phyloP scores from a whole-genome alignment of 2,113 vertebrate species.

The Ardeotis arabs region DNA sequence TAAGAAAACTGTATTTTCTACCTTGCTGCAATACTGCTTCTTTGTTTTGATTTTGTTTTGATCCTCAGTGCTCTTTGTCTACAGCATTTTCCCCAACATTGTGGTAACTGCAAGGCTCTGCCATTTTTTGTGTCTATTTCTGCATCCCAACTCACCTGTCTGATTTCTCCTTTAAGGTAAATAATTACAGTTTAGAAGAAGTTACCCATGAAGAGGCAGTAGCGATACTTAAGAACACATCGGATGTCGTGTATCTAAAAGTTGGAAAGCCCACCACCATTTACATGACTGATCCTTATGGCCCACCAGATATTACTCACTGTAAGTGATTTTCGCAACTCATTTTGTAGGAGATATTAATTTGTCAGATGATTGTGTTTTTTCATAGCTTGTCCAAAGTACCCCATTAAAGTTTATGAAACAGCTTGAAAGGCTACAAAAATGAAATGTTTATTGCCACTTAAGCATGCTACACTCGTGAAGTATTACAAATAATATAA shows the following conservation, averaged over 20 bases:
- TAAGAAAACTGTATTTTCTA: neutral
- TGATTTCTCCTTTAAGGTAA: conserved; percentile 81
- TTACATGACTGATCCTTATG: conserved; percentile 95
- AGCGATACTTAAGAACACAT: conserved; percentile 95
- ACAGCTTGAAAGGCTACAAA: neutral
- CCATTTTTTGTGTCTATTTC: neutral
- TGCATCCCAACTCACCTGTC: neutral
- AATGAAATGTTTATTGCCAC: neutral
- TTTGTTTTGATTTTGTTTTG: too few species aligned
- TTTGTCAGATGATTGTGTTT: neutral
- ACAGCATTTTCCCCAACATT: neutral
- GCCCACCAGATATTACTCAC: conserved; percentile 94
- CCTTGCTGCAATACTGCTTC: neutral
- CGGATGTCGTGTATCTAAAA: conserved; percentile 94
- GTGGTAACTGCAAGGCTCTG: neutral
- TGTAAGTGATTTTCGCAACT: conserved; percentile 81
- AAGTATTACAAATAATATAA: neutral
- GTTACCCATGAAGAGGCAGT: conserved; percentile 97
- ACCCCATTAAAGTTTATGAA: neutral
- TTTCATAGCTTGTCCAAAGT: neutral
- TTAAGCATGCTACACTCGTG: neutral
- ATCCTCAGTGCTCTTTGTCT: neutral
- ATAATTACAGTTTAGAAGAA: conserved; percentile 96
- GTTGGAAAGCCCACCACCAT: conserved; percentile 95
- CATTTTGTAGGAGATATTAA: neutral